Conservation (phyloP, 2,113 vertebrate genomes). For the Oplegnathus fasciatus region DNA sequence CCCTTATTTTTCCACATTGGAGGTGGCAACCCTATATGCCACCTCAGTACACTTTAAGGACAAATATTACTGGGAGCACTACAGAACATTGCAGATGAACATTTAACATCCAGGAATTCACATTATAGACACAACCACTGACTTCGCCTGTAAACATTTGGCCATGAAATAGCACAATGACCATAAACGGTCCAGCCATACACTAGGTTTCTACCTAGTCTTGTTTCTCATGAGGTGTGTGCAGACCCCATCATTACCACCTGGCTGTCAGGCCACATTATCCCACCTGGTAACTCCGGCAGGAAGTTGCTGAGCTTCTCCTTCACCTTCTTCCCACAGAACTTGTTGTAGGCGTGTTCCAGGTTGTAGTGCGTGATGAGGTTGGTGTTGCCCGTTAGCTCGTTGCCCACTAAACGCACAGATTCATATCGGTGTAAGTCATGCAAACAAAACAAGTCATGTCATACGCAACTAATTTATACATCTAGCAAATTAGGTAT, state of each 20-base stretch:
- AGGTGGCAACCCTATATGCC: too few species aligned
- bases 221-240: neutral
- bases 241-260: neutral
- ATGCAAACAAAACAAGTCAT: neutral
- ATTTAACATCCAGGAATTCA: too few species aligned
- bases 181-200: too few species aligned
- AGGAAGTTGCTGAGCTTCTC: conserved; percentile 99
- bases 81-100: too few species aligned
- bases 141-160: too few species aligned
- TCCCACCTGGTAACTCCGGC: conserved; percentile 92
- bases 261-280: neutral
- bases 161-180: too few species aligned
- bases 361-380: conserved; percentile 97
- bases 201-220: too few species aligned
- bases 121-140: too few species aligned
- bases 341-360: conserved; percentile 97
- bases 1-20: too few species aligned
- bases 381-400: conserved; percentile 97
- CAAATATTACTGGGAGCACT: too few species aligned
- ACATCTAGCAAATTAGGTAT: accelerated
- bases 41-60: too few species aligned
- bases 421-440: neutral
- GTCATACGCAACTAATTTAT: neutral
- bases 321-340: conserved; percentile 98
- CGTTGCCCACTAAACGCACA: conserved; percentile 88